These are phyloP conservation scores for Acanthoscelides obtectus DNA, from an alignment of 2,888 invertebrate genomes.

Conservation along the genomic window DNA sequence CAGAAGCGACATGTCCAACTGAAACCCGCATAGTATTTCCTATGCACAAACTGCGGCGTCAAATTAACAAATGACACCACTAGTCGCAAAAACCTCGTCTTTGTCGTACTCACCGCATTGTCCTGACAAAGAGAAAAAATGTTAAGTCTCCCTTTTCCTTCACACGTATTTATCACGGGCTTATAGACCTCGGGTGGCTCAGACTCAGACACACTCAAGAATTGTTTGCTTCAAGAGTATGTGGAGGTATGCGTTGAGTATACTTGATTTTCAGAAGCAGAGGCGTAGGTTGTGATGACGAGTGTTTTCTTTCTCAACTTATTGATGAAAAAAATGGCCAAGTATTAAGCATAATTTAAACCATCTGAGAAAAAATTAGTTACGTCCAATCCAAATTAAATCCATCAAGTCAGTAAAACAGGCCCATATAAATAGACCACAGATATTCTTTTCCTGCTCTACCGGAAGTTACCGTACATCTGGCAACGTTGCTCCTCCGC, in stretches of 20 bases:
- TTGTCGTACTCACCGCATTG: neutral
- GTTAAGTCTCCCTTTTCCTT: neutral
- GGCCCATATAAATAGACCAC: no score
- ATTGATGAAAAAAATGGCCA: no score
- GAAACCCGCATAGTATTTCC: neutral
- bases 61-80: neutral
- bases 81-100: neutral
- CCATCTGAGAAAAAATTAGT: no score
- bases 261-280: neutral
- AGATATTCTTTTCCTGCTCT: no score
- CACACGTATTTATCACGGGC: neutral
- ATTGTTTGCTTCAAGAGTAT: neutral
- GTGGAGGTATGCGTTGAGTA: neutral
- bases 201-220: neutral
- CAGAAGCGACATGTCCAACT: neutral
- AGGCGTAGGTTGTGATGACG: no score
- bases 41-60: neutral
- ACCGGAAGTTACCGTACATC: no score
- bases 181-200: neutral
- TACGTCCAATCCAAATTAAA: no score
- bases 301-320: no score
- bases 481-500: no score
- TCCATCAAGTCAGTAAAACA: no score
- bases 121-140: neutral
- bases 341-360: no score